These are phyloP conservation scores for Trichosurus vulpecula DNA, from an alignment of 2,797 vertebrate genomes.

Conservation along the genomic window DNA sequence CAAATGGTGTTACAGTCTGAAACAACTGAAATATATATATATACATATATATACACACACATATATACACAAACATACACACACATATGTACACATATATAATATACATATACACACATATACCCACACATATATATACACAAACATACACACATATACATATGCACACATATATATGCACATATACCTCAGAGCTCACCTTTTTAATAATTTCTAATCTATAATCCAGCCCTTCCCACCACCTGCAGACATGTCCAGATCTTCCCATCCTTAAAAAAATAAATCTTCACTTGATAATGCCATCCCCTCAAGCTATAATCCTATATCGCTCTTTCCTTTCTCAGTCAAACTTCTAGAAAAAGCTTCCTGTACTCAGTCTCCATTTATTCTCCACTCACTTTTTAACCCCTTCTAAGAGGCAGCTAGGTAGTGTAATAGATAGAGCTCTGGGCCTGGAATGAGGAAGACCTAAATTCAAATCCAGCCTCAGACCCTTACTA, in stretches of 20 bases:
- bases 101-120: no score
- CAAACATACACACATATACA: no score
- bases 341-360: not conserved
- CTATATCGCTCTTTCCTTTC: no score
- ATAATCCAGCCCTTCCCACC: no score
- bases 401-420: not conserved
- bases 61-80: no score
- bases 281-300: not conserved
- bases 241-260: no score
- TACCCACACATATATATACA: no score
- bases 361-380: not conserved
- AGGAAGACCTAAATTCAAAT: not conserved
- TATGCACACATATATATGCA: no score
- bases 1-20: not conserved
- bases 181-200: not conserved
- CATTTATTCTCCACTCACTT: not conserved
- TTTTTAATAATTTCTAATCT: no score
- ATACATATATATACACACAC: no score
- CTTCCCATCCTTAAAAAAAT: no score
- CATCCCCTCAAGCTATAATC: not conserved
- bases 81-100: no score
- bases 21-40: not conserved
- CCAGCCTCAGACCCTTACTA: not conserved
- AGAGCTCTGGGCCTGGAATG: not conserved
- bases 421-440: not conserved